Evolutionary conservation across 2,888 invertebrate species (phyloP).

Genomic region (Erynnis tages): DNA sequence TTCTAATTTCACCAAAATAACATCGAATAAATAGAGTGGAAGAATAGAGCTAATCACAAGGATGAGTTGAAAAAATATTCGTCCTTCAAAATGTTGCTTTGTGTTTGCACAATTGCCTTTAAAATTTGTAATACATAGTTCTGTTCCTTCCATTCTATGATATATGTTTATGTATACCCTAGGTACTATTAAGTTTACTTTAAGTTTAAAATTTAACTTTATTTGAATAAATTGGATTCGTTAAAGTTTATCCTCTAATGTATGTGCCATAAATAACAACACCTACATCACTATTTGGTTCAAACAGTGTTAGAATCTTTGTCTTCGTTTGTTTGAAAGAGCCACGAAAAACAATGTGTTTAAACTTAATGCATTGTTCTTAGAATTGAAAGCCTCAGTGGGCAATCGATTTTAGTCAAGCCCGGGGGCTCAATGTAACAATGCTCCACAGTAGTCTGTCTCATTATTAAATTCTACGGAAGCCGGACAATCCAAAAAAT

Average conservation of each 20-base stretch:
- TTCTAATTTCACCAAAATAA: slow-evolving; percentile 18
- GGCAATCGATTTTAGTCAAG: slow-evolving; percentile 55
- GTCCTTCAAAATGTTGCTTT: background rate
- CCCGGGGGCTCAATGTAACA: slow-evolving; percentile 59
- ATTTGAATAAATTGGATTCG: no score
- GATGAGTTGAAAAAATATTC: background rate
- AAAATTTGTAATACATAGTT: background rate
- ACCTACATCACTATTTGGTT: no score
- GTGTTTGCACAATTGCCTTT: background rate
- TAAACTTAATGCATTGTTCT: slow-evolving; percentile 37
- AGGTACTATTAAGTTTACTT: no score
- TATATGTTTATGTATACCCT: no score
- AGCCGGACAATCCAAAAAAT: slow-evolving; percentile 57
- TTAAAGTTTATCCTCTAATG: background rate
- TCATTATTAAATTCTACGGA: slow-evolving; percentile 65
- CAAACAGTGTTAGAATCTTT: background rate
- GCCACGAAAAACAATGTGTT: slow-evolving; percentile 31
- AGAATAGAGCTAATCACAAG: slow-evolving; percentile 24
- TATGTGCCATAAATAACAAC: no score
- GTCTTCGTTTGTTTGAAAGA: slow-evolving; percentile 22
- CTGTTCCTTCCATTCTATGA: background rate
- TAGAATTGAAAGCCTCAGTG: slow-evolving; percentile 52
- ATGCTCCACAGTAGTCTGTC: slow-evolving; percentile 57
- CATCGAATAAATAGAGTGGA: slow-evolving; percentile 18
- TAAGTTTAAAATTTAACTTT: no score